phyloP scores from a whole-genome alignment of 2,113 vertebrate genomes.

The Mormoops blainvillei region DNA sequence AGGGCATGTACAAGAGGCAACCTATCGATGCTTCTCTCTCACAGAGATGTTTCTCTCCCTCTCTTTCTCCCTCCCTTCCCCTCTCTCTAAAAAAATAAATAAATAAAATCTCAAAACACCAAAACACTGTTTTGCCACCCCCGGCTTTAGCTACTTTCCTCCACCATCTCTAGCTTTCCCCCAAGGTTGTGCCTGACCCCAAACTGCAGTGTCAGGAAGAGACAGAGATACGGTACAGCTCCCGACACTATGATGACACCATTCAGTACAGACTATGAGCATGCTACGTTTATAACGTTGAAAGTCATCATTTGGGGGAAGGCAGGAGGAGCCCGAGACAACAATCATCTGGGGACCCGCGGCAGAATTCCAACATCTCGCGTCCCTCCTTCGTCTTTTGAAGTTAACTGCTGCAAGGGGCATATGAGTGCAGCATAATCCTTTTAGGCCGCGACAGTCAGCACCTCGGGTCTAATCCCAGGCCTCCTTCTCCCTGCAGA shows the following conservation, averaged over 20 bases:
- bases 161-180: background rate
- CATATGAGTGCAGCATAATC: conserved; percentile 88
- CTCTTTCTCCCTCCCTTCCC: no score
- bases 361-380: conserved; percentile 61
- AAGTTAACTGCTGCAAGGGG: conserved; percentile 80
- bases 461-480: conserved; percentile 83
- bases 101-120: no score
- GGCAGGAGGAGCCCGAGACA: background rate
- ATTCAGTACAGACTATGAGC: background rate
- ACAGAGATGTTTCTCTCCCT: no score
- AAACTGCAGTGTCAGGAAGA: rapidly evolving
- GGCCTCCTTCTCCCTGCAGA: conserved; percentile 82
- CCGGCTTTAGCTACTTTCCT: background rate
- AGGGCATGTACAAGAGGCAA: no score
- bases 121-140: no score
- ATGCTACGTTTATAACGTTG: background rate
- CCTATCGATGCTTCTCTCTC: no score
- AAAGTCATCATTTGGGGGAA: background rate
- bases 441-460: conserved; percentile 85
- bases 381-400: conserved; percentile 53
- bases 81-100: no score
- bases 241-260: background rate
- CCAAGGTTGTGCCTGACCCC: background rate
- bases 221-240: background rate
- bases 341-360: conserved; percentile 33